A percentile compares a stretch with the other conserved stretches of the same genome.
These are phyloP conservation scores for Brachionus paranguensis DNA, from an alignment of 1,140 invertebrate genomes.

Conservation along the genomic window DNA sequence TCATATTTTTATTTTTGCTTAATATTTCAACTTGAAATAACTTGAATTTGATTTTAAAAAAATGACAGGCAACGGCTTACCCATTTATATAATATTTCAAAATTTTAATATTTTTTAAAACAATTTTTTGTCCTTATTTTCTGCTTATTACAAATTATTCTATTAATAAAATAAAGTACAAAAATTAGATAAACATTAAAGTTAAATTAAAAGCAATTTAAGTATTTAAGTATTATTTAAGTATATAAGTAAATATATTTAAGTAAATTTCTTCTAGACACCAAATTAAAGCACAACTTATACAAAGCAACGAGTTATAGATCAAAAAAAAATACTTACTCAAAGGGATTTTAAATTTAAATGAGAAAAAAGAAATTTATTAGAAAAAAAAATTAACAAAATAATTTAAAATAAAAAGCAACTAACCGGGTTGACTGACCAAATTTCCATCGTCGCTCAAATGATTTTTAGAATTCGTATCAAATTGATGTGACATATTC, in stretches of 20 bases:
- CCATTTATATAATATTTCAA: too few species aligned
- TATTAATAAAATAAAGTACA: too few species aligned
- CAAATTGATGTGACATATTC: constrained; percentile 14
- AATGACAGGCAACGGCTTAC: too few species aligned
- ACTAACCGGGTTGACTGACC: background rate
- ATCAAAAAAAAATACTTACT: background rate
- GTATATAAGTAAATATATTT: too few species aligned
- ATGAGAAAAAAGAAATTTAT: background rate
- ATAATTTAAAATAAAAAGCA: background rate
- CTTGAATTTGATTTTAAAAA: too few species aligned
- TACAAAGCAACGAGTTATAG: background rate
- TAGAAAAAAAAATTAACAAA: background rate
- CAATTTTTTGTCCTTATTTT: too few species aligned
- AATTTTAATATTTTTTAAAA: too few species aligned
- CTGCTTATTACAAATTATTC: too few species aligned
- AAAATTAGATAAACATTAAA: too few species aligned
- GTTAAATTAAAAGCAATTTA: background rate
- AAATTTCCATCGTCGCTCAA: background rate
- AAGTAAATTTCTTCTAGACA: background rate
- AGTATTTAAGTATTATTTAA: too few species aligned
- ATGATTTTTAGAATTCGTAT: constrained; percentile 10
- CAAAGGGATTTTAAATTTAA: background rate
- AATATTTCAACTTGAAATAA: too few species aligned
- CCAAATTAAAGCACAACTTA: background rate
- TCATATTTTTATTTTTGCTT: too few species aligned